These are phyloP conservation scores for Sipha maydis DNA, from an alignment of 2,888 invertebrate species.

Conservation along the genomic window DNA sequence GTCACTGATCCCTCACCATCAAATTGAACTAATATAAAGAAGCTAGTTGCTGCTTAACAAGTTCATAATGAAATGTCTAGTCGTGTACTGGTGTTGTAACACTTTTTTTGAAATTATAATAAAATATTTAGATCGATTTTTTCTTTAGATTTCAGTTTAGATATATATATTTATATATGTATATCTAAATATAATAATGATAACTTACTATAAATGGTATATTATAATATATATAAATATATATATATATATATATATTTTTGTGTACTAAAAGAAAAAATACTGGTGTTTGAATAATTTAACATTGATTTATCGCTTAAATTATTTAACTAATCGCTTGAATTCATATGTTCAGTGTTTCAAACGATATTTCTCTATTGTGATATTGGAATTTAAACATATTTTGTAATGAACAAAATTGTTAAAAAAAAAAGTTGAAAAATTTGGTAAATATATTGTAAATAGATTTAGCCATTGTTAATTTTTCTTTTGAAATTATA, in stretches of 20 bases:
- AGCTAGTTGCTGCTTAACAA: conserved; percentile 43
- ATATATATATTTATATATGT: conserved; percentile 46
- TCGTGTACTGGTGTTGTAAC: conserved; percentile 56
- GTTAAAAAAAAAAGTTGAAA: conserved; percentile 28
- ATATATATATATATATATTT: conserved; percentile 45
- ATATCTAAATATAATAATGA: conserved; percentile 11
- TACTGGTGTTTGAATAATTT: conserved; percentile 50
- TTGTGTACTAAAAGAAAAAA: conserved; percentile 42
- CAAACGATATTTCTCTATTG: conserved; percentile 55
- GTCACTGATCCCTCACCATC: conserved; percentile 51
- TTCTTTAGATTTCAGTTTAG: conserved; percentile 55
- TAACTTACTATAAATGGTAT: conserved; percentile 41
- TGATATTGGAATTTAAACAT: conserved; percentile 58
- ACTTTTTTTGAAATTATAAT: conserved; percentile 44
- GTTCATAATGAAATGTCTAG: conserved; percentile 53
- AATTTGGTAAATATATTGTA: conserved; percentile 53
- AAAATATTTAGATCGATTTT: conserved; percentile 46
- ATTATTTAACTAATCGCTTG: conserved; percentile 57
- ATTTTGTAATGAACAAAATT: conserved; percentile 59
- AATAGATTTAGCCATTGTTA: conserved; percentile 55
- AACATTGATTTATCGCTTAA: conserved; percentile 49
- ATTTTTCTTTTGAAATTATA: conserved; percentile 48
- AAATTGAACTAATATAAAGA: conserved; percentile 24
- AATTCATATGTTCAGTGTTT: conserved; percentile 31
- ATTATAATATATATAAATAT: no score